phyloP scores from a whole-genome alignment of 2,888 invertebrate species.

The Octonoba sinensis region DNA sequence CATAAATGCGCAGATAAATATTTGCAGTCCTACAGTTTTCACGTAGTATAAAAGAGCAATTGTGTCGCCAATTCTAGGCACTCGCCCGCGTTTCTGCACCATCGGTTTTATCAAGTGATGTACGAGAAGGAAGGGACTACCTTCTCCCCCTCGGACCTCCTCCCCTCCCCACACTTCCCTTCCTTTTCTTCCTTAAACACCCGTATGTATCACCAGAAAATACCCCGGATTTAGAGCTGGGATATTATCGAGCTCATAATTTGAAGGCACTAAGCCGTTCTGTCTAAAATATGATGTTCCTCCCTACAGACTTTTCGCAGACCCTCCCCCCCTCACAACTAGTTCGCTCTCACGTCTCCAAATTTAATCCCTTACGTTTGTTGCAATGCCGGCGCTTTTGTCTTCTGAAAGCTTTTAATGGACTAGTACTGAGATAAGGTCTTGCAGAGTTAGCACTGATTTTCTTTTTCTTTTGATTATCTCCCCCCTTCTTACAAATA shows the following conservation, averaged over 20 bases:
- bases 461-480: too few relatives aligned
- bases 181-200: constrained; percentile 10
- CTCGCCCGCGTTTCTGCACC: constrained; percentile 15
- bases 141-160: constrained; percentile 14
- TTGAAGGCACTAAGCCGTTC: constrained; percentile 52
- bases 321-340: neutral
- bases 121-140: constrained; percentile 21
- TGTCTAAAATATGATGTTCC: constrained; percentile 45
- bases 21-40: too few relatives aligned
- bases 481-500: too few relatives aligned
- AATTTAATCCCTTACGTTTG: constrained; percentile 42
- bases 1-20: too few relatives aligned
- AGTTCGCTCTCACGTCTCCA: constrained; percentile 34
- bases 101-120: constrained; percentile 37
- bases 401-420: constrained; percentile 22
- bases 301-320: too few relatives aligned
- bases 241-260: constrained; percentile 64
- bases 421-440: constrained; percentile 21
- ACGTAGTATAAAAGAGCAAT: neutral
- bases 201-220: constrained; percentile 46
- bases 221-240: constrained; percentile 49
- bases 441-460: too few relatives aligned
- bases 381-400: constrained; percentile 12
- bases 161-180: constrained; percentile 4
- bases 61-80: constrained; percentile 26